phyloP scores from a whole-genome alignment of 2,113 vertebrate species.

The Dasyurus viverrinus region DNA sequence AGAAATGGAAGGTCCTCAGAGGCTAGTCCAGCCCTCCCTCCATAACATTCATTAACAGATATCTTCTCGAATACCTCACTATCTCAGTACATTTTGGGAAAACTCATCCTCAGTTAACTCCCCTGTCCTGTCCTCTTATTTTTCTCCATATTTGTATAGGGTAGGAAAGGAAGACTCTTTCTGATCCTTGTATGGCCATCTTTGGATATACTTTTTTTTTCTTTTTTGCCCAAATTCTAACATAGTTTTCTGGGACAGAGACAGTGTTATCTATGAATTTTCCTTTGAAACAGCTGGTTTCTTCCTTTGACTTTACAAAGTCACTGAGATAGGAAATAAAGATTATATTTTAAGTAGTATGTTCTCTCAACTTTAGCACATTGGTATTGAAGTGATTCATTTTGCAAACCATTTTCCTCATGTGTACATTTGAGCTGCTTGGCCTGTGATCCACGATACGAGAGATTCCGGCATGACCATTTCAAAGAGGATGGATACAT shows the following conservation, averaged over 20 bases:
- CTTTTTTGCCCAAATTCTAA: background rate
- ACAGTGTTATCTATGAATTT: background rate
- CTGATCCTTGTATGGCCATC: background rate
- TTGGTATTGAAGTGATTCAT: background rate
- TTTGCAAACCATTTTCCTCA: slow-evolving; percentile 23
- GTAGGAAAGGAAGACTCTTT: background rate
- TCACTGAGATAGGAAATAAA: background rate
- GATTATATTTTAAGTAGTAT: background rate
- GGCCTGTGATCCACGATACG: background rate
- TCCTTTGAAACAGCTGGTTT: background rate
- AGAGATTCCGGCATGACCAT: background rate
- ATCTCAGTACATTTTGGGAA: background rate
- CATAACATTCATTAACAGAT: background rate
- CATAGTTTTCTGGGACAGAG: background rate
- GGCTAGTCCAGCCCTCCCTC: background rate
- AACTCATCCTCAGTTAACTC: background rate
- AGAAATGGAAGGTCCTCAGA: background rate
- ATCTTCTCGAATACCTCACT: background rate
- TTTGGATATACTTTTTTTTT: background rate
- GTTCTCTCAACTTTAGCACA: background rate
- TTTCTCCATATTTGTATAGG: background rate
- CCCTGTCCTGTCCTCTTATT: background rate
- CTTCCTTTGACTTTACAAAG: slow-evolving; percentile 11
- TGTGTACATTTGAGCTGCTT: background rate
- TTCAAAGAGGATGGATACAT: background rate